Evolutionary conservation across 2,113 vertebrate genomes (phyloP).

Genomic region (Cynopterus brachyotis): DNA sequence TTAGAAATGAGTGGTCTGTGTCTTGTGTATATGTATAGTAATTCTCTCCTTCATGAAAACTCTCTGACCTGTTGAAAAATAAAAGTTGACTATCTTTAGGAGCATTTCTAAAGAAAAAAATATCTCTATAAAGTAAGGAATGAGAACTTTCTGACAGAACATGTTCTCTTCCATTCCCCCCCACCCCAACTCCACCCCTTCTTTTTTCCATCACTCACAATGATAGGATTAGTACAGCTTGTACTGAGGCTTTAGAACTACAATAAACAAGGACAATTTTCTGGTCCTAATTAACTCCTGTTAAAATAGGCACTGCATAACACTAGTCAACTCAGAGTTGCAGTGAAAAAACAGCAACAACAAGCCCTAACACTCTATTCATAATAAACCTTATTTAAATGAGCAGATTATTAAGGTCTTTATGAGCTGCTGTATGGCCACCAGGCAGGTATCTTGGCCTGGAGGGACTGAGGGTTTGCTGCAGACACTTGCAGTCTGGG

Average conservation of each 20-base stretch:
- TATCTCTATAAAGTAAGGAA: conserved; percentile 39
- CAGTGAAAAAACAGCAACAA: conserved; percentile 5
- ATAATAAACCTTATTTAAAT: conserved; percentile 2
- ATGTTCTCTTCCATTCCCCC: not conserved
- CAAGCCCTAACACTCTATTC: not conserved
- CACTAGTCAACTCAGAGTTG: conserved; percentile 59
- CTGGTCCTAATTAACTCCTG: conserved; percentile 74
- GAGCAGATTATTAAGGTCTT: not conserved
- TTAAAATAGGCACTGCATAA: conserved; percentile 67
- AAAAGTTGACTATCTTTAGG: not conserved
- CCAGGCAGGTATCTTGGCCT: not conserved
- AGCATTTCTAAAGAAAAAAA: conserved; percentile 52
- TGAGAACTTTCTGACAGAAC: conserved; percentile 36
- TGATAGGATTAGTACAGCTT: conserved; percentile 45
- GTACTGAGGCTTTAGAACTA: conserved; percentile 58
- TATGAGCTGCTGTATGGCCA: not conserved
- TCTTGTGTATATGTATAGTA: not conserved
- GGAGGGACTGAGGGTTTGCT: not conserved
- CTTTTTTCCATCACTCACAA: conserved; percentile 23
- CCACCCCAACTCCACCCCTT: not conserved
- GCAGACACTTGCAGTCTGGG: not conserved
- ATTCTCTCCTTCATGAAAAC: not conserved
- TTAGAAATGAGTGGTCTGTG: not conserved
- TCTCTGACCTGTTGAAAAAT: not conserved
- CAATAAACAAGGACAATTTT: conserved; percentile 74